phyloP scores from a whole-genome alignment of 2,888 invertebrate species.

The Dynastes grantii region DNA sequence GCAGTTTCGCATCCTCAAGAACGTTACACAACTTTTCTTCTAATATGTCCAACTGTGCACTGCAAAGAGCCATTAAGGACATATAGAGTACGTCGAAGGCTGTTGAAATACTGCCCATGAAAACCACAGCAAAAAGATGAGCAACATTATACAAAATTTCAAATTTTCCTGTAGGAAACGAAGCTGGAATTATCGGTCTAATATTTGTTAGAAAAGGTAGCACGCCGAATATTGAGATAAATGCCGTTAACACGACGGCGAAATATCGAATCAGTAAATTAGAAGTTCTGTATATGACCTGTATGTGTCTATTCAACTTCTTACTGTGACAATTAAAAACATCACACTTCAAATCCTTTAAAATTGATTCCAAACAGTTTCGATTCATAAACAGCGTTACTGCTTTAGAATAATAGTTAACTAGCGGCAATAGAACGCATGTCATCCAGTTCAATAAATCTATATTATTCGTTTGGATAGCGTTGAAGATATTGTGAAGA shows the following conservation, averaged over 20 bases:
- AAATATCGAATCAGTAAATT: conserved; percentile 25
- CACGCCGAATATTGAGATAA: conserved; percentile 32
- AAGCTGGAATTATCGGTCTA: conserved; percentile 44
- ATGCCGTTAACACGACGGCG: conserved; percentile 29
- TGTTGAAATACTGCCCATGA: conserved; percentile 32
- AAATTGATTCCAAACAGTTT: conserved; percentile 8
- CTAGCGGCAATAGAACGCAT: conserved; percentile 27
- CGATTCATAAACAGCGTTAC: conserved; percentile 26
- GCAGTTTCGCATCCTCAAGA: conserved; percentile 23
- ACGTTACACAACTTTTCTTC: conserved; percentile 8
- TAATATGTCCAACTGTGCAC: conserved; percentile 48
- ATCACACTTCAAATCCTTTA: conserved; percentile 32
- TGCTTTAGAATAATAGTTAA: conserved; percentile 16
- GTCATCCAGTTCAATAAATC: conserved; percentile 41
- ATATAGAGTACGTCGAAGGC: conserved; percentile 42
- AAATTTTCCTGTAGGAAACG: conserved; percentile 35
- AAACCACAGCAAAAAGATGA: conserved; percentile 41
- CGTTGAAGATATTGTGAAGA: conserved; percentile 20
- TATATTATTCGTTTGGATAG: conserved; percentile 18
- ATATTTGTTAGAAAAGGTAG: conserved; percentile 38
- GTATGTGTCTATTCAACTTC: conserved; percentile 23
- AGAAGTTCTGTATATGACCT: conserved; percentile 8
- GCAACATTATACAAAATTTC: conserved; percentile 32
- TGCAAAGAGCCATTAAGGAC: conserved; percentile 45
- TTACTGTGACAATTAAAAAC: conserved; percentile 45